Evolutionary conservation across 2,888 invertebrate genomes (phyloP).

Genomic region (Lissonota sp.): DNA sequence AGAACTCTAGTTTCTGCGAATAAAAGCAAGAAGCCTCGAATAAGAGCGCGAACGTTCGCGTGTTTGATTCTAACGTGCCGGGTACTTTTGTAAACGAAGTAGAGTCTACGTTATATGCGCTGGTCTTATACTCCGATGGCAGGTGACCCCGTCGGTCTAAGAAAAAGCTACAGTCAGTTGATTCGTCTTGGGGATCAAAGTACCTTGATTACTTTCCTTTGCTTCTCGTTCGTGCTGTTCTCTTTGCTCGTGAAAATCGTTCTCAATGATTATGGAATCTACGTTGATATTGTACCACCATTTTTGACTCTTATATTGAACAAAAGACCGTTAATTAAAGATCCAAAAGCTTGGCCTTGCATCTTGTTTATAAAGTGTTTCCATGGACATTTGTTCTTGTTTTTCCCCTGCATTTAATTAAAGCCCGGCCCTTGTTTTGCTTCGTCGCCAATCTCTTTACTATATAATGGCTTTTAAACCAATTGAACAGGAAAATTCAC

Average conservation of each 20-base stretch:
- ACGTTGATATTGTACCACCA: background rate
- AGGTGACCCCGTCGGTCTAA: background rate
- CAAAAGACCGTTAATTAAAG: slow-evolving; percentile 5
- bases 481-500: too few species aligned
- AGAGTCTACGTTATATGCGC: slow-evolving; percentile 29
- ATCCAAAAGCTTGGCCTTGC: background rate
- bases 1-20: too few species aligned
- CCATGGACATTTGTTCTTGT: too few species aligned
- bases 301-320: background rate
- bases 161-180: slow-evolving; percentile 7
- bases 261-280: too few species aligned
- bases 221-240: background rate
- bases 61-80: slow-evolving; percentile 40
- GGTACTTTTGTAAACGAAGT: slow-evolving; percentile 22
- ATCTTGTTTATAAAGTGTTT: background rate
- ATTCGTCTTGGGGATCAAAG: slow-evolving; percentile 40
- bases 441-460: too few species aligned
- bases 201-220: slow-evolving; percentile 7
- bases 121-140: slow-evolving; percentile 3
- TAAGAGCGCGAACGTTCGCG: slow-evolving; percentile 22
- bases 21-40: background rate
- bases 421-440: too few species aligned
- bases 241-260: background rate
- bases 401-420: too few species aligned
- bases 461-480: too few species aligned